phyloP scores from a whole-genome alignment of 1,140 invertebrate species.

The Galendromus occidentalis region DNA sequence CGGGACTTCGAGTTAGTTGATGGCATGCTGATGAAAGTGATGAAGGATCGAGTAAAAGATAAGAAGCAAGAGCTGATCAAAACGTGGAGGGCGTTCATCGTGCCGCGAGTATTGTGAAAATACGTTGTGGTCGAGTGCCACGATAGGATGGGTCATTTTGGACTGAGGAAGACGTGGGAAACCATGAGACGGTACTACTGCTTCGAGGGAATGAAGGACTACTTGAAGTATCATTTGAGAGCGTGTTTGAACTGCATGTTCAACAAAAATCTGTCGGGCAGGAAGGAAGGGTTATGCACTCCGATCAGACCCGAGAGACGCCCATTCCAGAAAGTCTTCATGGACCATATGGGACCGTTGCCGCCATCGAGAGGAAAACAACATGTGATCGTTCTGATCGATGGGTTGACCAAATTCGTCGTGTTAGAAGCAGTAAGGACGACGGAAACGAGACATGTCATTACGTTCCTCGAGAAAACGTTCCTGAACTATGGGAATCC shows the following conservation, averaged over 20 bases:
- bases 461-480: not conserved
- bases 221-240: not conserved
- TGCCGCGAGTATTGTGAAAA: not conserved
- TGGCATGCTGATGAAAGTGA: too few species aligned
- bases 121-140: not conserved
- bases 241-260: not conserved
- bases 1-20: too few species aligned
- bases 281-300: not conserved
- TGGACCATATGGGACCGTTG: not conserved
- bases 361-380: not conserved
- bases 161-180: not conserved
- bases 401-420: not conserved
- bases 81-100: not conserved
- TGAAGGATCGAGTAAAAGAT: too few species aligned
- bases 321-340: too few species aligned
- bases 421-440: not conserved
- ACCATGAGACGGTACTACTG: not conserved
- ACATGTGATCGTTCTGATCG: not conserved
- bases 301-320: too few species aligned
- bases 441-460: not conserved
- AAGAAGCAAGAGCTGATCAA: too few species aligned
- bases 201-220: not conserved
- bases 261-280: not conserved
- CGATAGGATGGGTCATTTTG: too few species aligned
- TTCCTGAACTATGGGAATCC: not conserved